Conservation (phyloP, 2,797 vertebrate species). For the Craterocephalus amniculus region DNA sequence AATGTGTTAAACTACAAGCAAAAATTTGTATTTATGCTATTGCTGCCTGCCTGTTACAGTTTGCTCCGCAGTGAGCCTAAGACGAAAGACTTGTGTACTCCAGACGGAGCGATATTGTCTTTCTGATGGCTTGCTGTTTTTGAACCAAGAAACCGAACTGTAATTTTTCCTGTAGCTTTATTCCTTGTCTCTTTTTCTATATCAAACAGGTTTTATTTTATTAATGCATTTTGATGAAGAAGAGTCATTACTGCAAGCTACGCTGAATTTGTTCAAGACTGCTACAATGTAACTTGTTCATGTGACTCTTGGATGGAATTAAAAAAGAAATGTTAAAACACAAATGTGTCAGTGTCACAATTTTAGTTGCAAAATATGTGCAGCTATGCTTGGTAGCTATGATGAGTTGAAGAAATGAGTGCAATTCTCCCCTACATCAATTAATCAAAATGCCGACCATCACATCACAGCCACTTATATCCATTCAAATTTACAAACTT, state of each 20-base stretch:
- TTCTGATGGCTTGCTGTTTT: constrained; percentile 80
- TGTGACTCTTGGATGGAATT: constrained; percentile 84
- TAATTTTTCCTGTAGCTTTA: constrained; percentile 63
- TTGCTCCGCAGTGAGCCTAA: constrained; percentile 75
- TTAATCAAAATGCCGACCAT: neutral
- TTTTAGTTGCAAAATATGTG: neutral
- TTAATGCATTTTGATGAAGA: constrained; percentile 79
- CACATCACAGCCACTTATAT: neutral
- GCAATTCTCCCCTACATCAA: too few species aligned
- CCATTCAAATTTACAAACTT: neutral
- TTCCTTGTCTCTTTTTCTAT: constrained; percentile 65
- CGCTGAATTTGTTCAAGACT: constrained; percentile 82
- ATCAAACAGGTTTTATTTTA: constrained; percentile 77
- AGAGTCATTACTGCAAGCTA: constrained; percentile 82
- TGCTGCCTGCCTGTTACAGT: constrained; percentile 69
- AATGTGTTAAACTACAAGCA: constrained; percentile 61
- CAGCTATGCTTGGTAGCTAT: neutral
- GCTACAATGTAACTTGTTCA: constrained; percentile 85
- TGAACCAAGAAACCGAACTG: constrained; percentile 52
- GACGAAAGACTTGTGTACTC: constrained; percentile 81
- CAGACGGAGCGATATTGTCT: constrained; percentile 67
- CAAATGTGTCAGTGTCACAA: neutral
- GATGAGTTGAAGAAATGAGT: neutral
- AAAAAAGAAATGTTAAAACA: constrained; percentile 64
- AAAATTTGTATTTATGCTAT: constrained; percentile 71